Base-by-base conservation (phyloP, 2,797 vertebrate species). In the Acrocephalus scirpaceus region DNA sequence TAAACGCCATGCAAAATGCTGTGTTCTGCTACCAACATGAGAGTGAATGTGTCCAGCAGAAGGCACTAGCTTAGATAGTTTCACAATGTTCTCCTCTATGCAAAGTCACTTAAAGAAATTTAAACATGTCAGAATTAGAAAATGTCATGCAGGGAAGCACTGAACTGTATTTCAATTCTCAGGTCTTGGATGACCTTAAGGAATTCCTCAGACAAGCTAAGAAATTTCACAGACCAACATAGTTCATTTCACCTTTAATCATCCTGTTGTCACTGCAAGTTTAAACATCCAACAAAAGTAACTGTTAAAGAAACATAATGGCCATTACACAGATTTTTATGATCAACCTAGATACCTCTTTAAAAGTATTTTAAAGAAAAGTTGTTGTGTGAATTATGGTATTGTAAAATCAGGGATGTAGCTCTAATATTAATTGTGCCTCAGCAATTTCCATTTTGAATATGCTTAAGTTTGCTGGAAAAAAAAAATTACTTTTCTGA, bases 341-440 rank as follows among this genome's bases (percentile, higher is more conserved):
- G 54, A 42, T 56, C 66, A 64, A 34, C 42, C 9, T 71, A 53
- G 50, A 29, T 71, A 27, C 9, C 77, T 18, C 71, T 69, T 73
- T 56, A n/a, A 17, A 75, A 77, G 14, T 74, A n/a, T 81, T 86
- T 64, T 88, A 64, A 60, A 62, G 73, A 57, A 84, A 86, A 88
- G 45, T n/a, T 53, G 48, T 74, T 81, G 32, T 38, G 44, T 80
- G 44, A 88, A 64, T 83, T 83, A 77, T 2, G 5, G 3, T 36
- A 16, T 48, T 78, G 32, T 88, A 92, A 93, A 92, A 71, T 42
- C 32, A 23, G 65, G 86, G 48, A 57, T 74, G 42, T 16, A 86
- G 42, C 42, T 89, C 16, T 50, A 50, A 12, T 48, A 29, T 84
- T 90, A 84, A 48, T 57, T 80, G 36, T 66, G 17, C 69, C 36